Evolutionary conservation across 2,797 vertebrate species (phyloP).

Genomic region (Spinus pinus): DNA sequence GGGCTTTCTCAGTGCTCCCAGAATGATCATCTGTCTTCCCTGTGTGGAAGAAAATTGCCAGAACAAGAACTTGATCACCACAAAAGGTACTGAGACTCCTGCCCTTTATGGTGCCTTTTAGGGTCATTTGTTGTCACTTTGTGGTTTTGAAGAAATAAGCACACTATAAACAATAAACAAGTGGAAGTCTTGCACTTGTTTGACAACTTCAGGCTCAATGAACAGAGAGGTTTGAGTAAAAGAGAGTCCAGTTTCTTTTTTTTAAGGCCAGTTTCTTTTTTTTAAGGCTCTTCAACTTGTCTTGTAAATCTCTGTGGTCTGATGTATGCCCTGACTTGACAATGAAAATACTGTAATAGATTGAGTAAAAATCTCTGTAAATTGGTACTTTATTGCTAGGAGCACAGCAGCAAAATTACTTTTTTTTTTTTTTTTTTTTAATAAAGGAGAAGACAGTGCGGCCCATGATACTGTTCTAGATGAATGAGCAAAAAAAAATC

Average conservation of each 20-base stretch:
- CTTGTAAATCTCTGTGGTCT: slow-evolving; percentile 28
- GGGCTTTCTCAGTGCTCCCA: neutral
- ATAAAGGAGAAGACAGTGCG: neutral
- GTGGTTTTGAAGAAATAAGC: neutral
- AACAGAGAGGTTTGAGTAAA: neutral
- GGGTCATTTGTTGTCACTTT: slow-evolving; percentile 32
- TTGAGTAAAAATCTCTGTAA: slow-evolving; percentile 7
- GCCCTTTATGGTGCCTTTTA: slow-evolving; percentile 27
- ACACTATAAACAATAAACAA: slow-evolving; percentile 18
- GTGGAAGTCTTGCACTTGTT: slow-evolving; percentile 3
- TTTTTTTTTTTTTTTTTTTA: neutral
- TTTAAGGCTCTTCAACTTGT: slow-evolving; percentile 15
- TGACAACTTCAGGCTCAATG: neutral
- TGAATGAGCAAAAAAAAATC: neutral
- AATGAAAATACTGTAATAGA: neutral
- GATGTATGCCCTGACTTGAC: slow-evolving; percentile 17
- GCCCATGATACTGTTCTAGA: neutral
- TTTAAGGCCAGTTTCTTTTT: neutral
- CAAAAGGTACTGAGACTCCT: neutral
- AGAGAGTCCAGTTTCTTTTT: neutral
- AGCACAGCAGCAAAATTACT: slow-evolving; percentile 1
- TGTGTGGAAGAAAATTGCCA: neutral
- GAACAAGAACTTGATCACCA: slow-evolving; percentile 24
- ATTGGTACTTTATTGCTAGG: neutral
- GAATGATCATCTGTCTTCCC: slow-evolving; percentile 14